These are phyloP conservation scores for Chamaea fasciata DNA, from an alignment of 2,113 vertebrate species.

Conservation along the genomic window DNA sequence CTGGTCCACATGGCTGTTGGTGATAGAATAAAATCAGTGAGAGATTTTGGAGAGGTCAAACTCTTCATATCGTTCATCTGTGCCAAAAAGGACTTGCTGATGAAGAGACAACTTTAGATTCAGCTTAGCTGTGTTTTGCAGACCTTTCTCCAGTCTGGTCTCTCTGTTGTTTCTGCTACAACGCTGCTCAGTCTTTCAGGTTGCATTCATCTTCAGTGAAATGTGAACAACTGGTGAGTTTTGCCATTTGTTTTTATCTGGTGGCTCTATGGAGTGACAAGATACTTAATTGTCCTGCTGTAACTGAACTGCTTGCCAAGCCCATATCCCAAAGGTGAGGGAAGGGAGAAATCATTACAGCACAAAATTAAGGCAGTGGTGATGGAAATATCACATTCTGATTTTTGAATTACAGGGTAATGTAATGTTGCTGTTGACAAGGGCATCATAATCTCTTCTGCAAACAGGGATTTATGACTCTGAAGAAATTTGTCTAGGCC, in stretches of 20 bases:
- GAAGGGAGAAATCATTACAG: constrained; percentile 7
- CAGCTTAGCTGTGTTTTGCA: not conserved
- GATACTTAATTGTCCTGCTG: not conserved
- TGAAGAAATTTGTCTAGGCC: not conserved
- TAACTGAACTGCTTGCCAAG: not conserved
- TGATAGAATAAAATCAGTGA: not conserved
- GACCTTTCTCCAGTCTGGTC: not conserved
- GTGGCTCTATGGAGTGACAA: not conserved
- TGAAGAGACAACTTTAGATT: not conserved
- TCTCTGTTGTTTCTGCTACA: not conserved
- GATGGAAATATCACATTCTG: not conserved
- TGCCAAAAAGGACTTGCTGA: not conserved
- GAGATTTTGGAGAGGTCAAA: not conserved
- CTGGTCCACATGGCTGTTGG: fast-evolving
- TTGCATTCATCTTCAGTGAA: not conserved
- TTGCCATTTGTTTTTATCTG: not conserved
- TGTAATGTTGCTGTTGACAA: constrained; percentile 7
- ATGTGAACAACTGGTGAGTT: not conserved
- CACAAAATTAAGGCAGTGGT: not conserved
- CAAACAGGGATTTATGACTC: not conserved
- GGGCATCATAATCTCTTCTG: not conserved
- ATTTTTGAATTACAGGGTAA: constrained; percentile 13
- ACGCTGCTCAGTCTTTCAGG: not conserved
- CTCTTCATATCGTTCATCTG: fast-evolving
- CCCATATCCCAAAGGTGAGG: not conserved